Conservation (phyloP, 2,888 invertebrate genomes). For the Watsonalla binaria region DNA sequence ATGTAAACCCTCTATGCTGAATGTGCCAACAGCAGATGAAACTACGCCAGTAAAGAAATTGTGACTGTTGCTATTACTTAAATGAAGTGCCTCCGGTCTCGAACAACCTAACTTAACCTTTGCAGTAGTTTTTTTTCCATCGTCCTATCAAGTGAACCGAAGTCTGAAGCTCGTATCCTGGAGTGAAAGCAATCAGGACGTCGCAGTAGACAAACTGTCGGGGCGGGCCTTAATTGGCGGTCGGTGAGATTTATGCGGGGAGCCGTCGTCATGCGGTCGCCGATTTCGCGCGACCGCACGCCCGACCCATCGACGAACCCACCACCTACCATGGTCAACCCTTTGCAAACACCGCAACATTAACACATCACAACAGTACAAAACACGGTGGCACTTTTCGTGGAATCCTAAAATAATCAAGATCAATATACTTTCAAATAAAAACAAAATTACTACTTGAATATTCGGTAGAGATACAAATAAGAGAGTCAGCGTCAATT, state of each 20-base stretch:
- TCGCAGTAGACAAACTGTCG: constrained; percentile 77
- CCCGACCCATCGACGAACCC: constrained; percentile 28
- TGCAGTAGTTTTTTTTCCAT: constrained; percentile 3
- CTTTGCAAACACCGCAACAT: constrained; percentile 33
- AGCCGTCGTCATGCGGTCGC: constrained; percentile 62
- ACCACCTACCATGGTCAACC: constrained; percentile 24
- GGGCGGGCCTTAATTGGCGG: constrained; percentile 76
- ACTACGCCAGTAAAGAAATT: too few relatives aligned
- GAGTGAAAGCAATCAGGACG: constrained; percentile 76
- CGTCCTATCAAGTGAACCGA: constrained; percentile 26
- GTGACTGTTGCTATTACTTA: too few relatives aligned
- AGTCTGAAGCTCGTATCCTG: constrained; percentile 36
- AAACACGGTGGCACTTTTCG: constrained; percentile 1
- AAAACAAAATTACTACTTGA: too few relatives aligned
- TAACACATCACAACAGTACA: constrained; percentile 24
- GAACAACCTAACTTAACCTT: background rate
- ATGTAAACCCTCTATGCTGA: too few relatives aligned
- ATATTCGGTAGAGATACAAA: too few relatives aligned
- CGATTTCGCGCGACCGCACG: constrained; percentile 44
- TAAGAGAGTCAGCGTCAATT: too few relatives aligned
- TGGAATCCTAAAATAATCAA: too few relatives aligned
- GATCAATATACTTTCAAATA: too few relatives aligned
- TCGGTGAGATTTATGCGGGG: constrained; percentile 75
- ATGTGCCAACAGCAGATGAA: too few relatives aligned
- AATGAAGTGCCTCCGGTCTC: background rate